These are phyloP conservation scores for Sakesphorus luctuosus DNA, from an alignment of 2,113 vertebrate species.

Conservation along the genomic window DNA sequence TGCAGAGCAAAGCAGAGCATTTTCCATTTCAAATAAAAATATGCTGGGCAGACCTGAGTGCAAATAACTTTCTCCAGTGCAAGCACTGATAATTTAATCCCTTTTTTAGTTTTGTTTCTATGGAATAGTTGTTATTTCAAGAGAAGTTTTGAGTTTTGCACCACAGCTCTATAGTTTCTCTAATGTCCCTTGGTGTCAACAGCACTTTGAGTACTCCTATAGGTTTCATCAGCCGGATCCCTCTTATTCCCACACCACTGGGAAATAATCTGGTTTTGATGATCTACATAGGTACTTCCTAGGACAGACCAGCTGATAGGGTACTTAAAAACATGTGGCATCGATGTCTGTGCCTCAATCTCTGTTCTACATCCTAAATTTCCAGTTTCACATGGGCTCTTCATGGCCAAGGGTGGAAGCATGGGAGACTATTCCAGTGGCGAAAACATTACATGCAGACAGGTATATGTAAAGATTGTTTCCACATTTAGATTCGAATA, in stretches of 20 bases:
- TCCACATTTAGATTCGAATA: conserved; percentile 8
- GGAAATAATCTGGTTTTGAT: background rate
- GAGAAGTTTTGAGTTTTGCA: background rate
- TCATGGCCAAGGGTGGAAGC: background rate
- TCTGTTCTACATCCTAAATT: background rate
- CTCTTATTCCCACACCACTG: background rate
- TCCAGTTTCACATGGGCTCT: background rate
- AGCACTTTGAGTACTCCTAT: background rate
- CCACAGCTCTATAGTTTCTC: background rate
- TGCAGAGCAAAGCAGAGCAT: background rate
- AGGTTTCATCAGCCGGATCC: accelerated
- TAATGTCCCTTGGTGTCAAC: background rate
- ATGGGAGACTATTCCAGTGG: background rate
- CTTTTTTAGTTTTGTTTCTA: background rate
- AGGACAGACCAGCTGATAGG: background rate
- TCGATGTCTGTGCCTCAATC: background rate
- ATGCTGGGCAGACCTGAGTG: background rate
- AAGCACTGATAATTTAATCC: background rate
- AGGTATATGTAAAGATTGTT: background rate
- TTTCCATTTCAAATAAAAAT: background rate
- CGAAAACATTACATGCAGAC: background rate
- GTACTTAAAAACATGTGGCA: background rate
- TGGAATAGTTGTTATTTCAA: background rate
- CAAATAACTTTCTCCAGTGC: background rate
- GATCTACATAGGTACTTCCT: background rate